phyloP scores from a whole-genome alignment of 2,113 vertebrate genomes.

The Dicaeum eximium region DNA sequence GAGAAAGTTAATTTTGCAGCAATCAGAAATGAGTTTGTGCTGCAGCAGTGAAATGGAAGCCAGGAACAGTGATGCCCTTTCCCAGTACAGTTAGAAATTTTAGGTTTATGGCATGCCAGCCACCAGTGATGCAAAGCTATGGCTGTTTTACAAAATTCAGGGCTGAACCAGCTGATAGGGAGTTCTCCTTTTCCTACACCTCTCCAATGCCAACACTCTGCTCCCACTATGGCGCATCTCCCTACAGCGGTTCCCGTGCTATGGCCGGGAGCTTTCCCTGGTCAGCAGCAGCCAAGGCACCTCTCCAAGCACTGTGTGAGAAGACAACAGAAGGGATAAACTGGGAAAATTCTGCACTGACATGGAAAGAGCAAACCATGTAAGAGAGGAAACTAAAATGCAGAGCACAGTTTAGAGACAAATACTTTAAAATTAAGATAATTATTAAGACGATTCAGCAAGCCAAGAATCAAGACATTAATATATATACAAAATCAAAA shows the following conservation, averaged over 20 bases:
- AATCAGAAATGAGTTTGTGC: not conserved
- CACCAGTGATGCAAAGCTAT: not conserved
- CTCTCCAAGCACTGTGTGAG: not conserved
- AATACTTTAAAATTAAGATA: not conserved
- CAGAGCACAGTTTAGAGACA: not conserved
- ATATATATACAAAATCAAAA: not conserved
- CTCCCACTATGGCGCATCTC: accelerated
- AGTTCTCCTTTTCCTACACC: not conserved
- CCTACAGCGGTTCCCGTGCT: not conserved
- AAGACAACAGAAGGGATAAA: not conserved
- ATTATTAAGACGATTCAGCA: not conserved
- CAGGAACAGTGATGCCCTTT: accelerated
- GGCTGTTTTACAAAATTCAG: not conserved
- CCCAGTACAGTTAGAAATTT: not conserved
- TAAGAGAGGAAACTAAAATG: not conserved
- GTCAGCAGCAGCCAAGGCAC: not conserved
- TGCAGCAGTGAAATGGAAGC: not conserved
- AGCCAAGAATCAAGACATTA: not conserved
- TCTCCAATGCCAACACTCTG: not conserved
- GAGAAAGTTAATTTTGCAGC: not conserved
- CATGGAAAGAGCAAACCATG: not conserved
- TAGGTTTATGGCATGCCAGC: not conserved
- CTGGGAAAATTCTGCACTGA: not conserved
- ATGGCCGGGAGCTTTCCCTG: not conserved
- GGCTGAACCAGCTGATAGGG: not conserved